A percentile compares a stretch with the other conserved stretches of the same genome.
phyloP scores from a whole-genome alignment of 2,113 vertebrate species.

The Paracanthobrama guichenoti region DNA sequence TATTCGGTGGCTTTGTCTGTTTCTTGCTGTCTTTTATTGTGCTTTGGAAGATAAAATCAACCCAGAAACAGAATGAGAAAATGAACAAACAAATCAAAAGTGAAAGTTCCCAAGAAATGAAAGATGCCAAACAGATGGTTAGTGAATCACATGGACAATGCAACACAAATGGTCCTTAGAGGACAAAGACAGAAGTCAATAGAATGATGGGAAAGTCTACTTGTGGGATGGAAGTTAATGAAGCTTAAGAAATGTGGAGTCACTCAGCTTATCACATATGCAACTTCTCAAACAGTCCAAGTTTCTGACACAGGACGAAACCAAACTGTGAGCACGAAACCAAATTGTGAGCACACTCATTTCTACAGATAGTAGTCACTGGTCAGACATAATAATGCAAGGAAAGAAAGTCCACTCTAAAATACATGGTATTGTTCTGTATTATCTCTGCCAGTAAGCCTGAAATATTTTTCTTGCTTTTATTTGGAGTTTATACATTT shows the following conservation, averaged over 20 bases:
- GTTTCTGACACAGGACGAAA: background rate
- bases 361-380: background rate
- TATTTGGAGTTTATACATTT: background rate
- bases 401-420: background rate
- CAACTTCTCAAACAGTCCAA: background rate
- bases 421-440: background rate
- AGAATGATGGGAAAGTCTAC: background rate
- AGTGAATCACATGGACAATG: background rate
- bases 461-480: background rate
- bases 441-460: background rate
- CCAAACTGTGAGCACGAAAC: conserved; percentile 3
- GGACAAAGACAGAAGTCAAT: background rate
- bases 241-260: background rate
- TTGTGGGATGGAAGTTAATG: background rate
- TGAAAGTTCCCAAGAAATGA: background rate
- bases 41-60: conserved; percentile 48
- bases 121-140: background rate
- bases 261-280: background rate
- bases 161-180: background rate
- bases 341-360: background rate
- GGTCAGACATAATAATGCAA: background rate
- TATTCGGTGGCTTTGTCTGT: conserved; percentile 72
- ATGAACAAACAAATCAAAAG: background rate
- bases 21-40: conserved; percentile 70
- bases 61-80: background rate